Base-by-base conservation (phyloP, 2,797 vertebrate genomes). In the Pangasius larnaudii region DNA sequence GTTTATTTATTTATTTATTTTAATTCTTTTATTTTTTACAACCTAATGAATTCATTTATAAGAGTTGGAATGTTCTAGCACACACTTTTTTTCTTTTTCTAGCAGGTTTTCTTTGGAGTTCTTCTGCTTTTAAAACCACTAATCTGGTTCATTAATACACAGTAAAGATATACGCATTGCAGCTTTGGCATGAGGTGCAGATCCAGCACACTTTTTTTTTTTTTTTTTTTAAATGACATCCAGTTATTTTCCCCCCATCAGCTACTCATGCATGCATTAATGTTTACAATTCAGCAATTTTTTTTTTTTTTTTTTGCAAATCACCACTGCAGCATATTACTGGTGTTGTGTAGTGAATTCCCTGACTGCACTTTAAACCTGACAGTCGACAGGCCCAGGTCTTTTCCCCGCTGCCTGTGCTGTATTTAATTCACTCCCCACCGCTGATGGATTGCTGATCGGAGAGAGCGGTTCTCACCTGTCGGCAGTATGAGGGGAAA, bases 391-490 rank as follows among this genome's bases (percentile, higher is more conserved):
- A 82, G 89, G 69, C 85, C 85, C 74, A 58, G 82, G 88, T 84
- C 86, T 86, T 89, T 88, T 51, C 89, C 89, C 69, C 63, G 36
- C 84, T 87, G 88, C 89, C 88, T 91, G 88, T 63, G 90, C 84
- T 89, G 88, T 89, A 82, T 93, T 88, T 93, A 92, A 93, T 93
- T 92, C 88, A 89, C 90, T 91, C 88, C 89, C 81, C 89, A 86
- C 87, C 65, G 87, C 89, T 91, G 88, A 92, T 94, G 91, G 91
- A 90, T 89, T 67, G 72, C 87, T 58, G 91, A 94, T 92, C 89
- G 90, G 88, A 91, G 88, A 91, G 91, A 90, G 90, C 36, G 81
- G 89, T 93, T 94, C 92, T 90, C 92, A 89, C 91, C 93, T 93
- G 93, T 94, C 93, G 85, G 84, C 83, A 72, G 58, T 84, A 56